Conservation (phyloP, 2,888 invertebrate genomes). For the Hoplodrina blanda region DNA sequence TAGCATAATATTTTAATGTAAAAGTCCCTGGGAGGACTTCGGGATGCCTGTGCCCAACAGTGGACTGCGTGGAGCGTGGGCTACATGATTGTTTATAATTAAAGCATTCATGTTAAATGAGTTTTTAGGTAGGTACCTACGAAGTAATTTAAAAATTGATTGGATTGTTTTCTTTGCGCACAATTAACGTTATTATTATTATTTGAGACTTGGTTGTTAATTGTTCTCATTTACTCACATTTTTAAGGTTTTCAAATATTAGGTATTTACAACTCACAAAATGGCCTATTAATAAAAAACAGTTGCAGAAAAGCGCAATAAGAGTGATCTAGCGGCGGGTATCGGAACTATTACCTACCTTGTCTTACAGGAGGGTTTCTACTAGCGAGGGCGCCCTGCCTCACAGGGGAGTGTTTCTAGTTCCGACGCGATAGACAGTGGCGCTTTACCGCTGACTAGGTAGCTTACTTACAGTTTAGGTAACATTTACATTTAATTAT, state of each 20-base stretch:
- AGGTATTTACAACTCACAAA: neutral
- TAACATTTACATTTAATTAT: too few relatives aligned
- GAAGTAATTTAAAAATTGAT: neutral
- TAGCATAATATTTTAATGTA: too few relatives aligned
- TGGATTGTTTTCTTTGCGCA: neutral
- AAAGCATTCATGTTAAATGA: neutral
- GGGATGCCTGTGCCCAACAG: too few relatives aligned
- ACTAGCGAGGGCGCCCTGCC: constrained; percentile 11
- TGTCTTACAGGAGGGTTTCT: constrained; percentile 58
- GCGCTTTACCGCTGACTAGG: constrained; percentile 19
- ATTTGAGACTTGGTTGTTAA: too few relatives aligned
- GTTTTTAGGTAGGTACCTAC: neutral
- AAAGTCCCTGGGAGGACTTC: too few relatives aligned
- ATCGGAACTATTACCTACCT: constrained; percentile 61
- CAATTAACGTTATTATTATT: too few relatives aligned
- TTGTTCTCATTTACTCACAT: neutral
- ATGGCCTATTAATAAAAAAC: neutral
- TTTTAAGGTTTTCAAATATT: neutral
- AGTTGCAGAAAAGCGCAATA: neutral
- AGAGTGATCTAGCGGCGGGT: constrained; percentile 68
- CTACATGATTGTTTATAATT: too few relatives aligned
- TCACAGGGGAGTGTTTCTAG: constrained; percentile 3
- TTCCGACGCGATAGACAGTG: constrained; percentile 8
- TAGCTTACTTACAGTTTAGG: neutral
- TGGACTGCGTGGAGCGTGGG: too few relatives aligned